These are phyloP conservation scores for Aethina tumida DNA, from an alignment of 1,140 invertebrate genomes.

Conservation along the genomic window DNA sequence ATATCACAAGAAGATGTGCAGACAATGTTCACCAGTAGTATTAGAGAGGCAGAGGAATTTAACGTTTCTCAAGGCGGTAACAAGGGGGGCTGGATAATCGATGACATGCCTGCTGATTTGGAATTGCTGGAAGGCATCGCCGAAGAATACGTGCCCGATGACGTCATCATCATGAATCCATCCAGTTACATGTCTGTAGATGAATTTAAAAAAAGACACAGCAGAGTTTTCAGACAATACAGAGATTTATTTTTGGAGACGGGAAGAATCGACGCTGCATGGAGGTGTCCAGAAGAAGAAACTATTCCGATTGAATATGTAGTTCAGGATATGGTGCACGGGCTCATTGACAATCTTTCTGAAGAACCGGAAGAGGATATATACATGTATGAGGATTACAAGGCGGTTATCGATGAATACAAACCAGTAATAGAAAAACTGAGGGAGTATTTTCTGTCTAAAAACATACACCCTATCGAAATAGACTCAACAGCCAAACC, in stretches of 20 bases:
- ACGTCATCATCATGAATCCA: conserved; percentile 43
- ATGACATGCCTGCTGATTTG: conserved; percentile 41
- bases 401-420: conserved; percentile 35
- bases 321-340: conserved; percentile 12
- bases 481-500: conserved; percentile 23
- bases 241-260: conserved; percentile 22
- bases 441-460: conserved; percentile 36
- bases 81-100: conserved; percentile 45
- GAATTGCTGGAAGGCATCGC: conserved; percentile 38
- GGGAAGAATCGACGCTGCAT: conserved; percentile 20
- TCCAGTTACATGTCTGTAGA: conserved; percentile 30
- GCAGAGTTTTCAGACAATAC: conserved; percentile 20
- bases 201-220: conserved; percentile 12
- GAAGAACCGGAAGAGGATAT: conserved; percentile 6
- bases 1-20: conserved; percentile 19
- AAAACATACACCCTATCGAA: conserved; percentile 19
- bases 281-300: conserved; percentile 19
- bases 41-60: conserved; percentile 35
- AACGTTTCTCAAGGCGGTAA: conserved; percentile 21
- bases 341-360: conserved; percentile 12
- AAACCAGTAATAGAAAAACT: conserved; percentile 34
- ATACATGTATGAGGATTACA: conserved; percentile 18
- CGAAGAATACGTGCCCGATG: conserved; percentile 39
- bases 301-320: conserved; percentile 9
- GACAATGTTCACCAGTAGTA: conserved; percentile 33